These are phyloP conservation scores for Leptopterna dolabrata DNA, from an alignment of 2,888 invertebrate species.

Conservation along the genomic window DNA sequence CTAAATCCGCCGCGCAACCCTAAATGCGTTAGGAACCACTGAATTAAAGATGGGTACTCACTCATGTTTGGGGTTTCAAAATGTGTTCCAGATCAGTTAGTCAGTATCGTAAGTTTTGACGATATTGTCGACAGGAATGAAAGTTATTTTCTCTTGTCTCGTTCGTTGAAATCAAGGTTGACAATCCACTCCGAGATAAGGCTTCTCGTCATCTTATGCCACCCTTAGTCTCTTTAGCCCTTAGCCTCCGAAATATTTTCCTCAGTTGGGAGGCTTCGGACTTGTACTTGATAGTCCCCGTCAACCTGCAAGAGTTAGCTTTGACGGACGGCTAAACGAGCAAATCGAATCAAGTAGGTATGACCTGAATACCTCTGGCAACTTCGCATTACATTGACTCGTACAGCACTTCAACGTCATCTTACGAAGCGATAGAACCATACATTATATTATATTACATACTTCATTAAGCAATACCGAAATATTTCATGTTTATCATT, in stretches of 20 bases:
- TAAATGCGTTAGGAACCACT: no score
- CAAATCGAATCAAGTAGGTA: constrained; percentile 7
- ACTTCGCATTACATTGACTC: background rate
- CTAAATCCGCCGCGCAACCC: no score
- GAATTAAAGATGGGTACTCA: no score
- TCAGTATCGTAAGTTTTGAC: no score
- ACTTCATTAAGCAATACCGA: no score
- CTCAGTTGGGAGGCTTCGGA: background rate
- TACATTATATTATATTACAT: no score
- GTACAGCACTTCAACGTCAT: background rate
- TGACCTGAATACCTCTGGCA: background rate
- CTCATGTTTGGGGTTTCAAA: no score
- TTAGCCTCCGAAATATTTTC: background rate
- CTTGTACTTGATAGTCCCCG: background rate
- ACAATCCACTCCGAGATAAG: background rate
- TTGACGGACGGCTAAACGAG: background rate
- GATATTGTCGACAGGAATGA: no score
- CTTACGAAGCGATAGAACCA: background rate
- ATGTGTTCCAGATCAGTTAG: no score
- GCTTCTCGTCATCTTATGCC: background rate
- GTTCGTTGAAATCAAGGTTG: background rate
- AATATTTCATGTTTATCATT: no score
- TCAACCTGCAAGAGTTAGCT: background rate
- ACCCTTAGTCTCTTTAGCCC: background rate
- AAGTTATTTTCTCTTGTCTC: background rate